Percentiles rank a stretch among this genome's conserved stretches.
phyloP scores from a whole-genome alignment of 2,888 invertebrate genomes.

The Hybos culiciformis region DNA sequence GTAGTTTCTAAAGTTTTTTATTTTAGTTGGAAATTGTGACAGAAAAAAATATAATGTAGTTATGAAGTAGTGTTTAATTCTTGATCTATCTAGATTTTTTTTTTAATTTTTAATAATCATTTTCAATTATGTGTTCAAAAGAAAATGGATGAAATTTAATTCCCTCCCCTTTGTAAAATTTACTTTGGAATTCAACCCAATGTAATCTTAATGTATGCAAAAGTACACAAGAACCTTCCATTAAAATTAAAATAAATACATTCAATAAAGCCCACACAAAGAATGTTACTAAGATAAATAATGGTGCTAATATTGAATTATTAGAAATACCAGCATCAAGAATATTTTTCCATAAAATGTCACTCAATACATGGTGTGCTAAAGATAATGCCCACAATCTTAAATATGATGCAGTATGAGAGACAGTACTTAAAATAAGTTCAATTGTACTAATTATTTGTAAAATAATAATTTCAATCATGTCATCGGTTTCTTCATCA shows the following conservation, averaged over 20 bases:
- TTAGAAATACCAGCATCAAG: constrained; percentile 54
- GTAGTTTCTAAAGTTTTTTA: constrained; percentile 3
- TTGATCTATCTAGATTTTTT: background rate
- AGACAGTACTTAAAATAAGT: constrained; percentile 73
- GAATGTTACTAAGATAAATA: constrained; percentile 70
- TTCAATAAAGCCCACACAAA: constrained; percentile 83
- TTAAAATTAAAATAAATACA: constrained; percentile 85
- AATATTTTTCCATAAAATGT: constrained; percentile 90
- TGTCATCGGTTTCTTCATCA: constrained; percentile 43
- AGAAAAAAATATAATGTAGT: too few species aligned
- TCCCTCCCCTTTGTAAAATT: constrained; percentile 73
- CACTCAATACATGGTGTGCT: constrained; percentile 84
- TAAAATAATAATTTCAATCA: constrained; percentile 66
- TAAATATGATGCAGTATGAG: constrained; percentile 96
- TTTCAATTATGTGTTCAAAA: constrained; percentile 55
- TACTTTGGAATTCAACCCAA: constrained; percentile 97
- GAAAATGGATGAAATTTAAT: constrained; percentile 70
- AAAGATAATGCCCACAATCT: constrained; percentile 96
- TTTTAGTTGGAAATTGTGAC: too few species aligned
- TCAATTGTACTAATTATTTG: constrained; percentile 60
- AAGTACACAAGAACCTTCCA: constrained; percentile 99
- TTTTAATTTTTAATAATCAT: constrained; percentile 29
- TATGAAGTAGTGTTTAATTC: background rate
- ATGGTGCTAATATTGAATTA: constrained; percentile 50
- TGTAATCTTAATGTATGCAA: constrained; percentile 94